Base-by-base conservation (phyloP, 2,113 vertebrate species). In the Hypocryptadius cinnamomeus region DNA sequence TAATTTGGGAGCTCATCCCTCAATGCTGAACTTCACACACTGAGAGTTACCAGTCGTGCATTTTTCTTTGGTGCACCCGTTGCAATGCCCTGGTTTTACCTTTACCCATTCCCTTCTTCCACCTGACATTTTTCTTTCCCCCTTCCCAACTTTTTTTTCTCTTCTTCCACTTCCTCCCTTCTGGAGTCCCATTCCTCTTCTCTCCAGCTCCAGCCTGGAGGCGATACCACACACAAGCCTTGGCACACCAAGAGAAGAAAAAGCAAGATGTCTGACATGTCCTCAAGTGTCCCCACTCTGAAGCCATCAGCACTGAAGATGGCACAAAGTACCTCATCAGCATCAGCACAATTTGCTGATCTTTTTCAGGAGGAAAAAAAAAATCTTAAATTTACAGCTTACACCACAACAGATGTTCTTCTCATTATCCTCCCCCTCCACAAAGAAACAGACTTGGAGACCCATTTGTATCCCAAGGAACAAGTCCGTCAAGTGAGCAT, bases 1-100 rank as follows among this genome's bases (percentile, higher is more conserved):
- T 92, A 84, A 94, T 96, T 97, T 92, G 89, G 72, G 87, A 93
- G 39, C 57, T 92, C 78, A 25, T 11, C 70, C 45, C 79, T 18
- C 47, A 61, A 14, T 3, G 3, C 50, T 50, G 23, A 44, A 68
- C 51, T 91, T 81, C 53, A 5, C 11, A 13, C 16, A 2, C 8
- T 12, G 8, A 8, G 80, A 40, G 27, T 30, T 13, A 25, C 10
- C 18, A 45, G 9, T 2, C 1, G 0, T 25, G 48, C 68, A 24
- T 64, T 85, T 64, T 61, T 12, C 31, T 72, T 66, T 14, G 11
- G 24, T 21, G 59, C 74, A 56, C 20, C 30, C 48, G 47, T 66
- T 73, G 21, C 20, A 44, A 10, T 0, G 0, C 28, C 44, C 39
- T 54, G 24, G 1, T 57, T 60, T 60, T 21, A 39, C 51, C 14